A percentile compares a stretch with the other conserved stretches of the same genome.
Conservation (phyloP, 2,888 invertebrate genomes). For the Leptogaster cylindrica region DNA sequence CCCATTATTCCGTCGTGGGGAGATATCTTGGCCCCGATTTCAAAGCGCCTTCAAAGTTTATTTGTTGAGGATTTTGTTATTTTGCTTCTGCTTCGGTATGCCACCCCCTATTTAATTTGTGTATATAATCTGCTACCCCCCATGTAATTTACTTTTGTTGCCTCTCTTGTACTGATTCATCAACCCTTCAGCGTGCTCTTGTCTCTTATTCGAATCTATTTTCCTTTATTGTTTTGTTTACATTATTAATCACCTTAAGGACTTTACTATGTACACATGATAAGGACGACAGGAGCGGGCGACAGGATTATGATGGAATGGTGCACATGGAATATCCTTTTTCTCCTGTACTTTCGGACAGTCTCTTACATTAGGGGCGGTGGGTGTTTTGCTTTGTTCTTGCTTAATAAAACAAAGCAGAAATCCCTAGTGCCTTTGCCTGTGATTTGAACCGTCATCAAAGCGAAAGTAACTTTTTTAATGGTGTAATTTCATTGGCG, state of each 20-base stretch:
- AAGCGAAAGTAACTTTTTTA: conserved; percentile 18
- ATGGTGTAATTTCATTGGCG: no score
- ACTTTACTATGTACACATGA: neutral
- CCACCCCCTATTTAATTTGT: no score
- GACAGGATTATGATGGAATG: neutral
- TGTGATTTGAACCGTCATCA: conserved; percentile 18
- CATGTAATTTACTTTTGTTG: neutral
- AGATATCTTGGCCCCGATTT: no score
- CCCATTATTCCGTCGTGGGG: no score
- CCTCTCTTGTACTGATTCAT: neutral
- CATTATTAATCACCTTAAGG: conserved; percentile 39
- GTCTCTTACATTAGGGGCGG: neutral
- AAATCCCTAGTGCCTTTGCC: neutral
- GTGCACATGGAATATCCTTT: neutral
- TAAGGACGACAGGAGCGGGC: neutral
- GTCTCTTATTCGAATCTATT: conserved; percentile 10
- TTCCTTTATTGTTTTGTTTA: conserved; percentile 39
- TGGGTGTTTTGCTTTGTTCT: no score
- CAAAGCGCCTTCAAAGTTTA: no score
- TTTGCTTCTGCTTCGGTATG: no score
- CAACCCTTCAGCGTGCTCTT: no score
- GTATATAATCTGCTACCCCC: neutral
- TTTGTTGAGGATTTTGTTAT: no score
- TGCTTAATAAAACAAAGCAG: conserved; percentile 18
- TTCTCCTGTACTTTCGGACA: neutral